A percentile compares a stretch with the other conserved stretches of the same genome.
These are phyloP conservation scores for Plagodis pulveraria DNA, from an alignment of 2,888 invertebrate species.

Conservation along the genomic window DNA sequence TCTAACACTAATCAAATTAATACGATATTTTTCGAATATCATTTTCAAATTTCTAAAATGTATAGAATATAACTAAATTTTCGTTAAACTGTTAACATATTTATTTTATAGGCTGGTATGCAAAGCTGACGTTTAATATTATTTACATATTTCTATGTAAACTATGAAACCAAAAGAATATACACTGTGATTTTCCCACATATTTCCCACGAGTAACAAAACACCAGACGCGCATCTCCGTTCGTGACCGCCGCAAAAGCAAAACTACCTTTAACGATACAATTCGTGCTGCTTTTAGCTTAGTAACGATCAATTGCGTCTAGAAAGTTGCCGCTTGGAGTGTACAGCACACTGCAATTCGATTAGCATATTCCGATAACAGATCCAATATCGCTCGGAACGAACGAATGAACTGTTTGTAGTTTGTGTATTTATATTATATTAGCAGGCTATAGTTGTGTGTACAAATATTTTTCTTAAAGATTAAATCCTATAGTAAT, in stretches of 20 bases:
- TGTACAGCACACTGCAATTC: slow-evolving; percentile 55
- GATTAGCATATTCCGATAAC: slow-evolving; percentile 67
- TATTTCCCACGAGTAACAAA: no score
- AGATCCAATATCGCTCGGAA: slow-evolving; percentile 55
- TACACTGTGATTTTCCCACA: no score
- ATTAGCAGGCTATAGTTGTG: not conserved
- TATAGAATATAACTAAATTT: no score
- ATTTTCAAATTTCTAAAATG: no score
- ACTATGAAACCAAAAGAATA: no score
- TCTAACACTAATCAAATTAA: no score
- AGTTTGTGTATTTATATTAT: not conserved
- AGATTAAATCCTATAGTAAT: no score
- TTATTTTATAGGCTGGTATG: no score
- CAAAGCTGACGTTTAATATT: no score
- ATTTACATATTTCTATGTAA: no score
- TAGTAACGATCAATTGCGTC: slow-evolving; percentile 54
- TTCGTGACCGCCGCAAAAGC: slow-evolving; percentile 16
- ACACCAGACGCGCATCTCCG: slow-evolving; percentile 2
- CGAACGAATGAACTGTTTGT: slow-evolving; percentile 40
- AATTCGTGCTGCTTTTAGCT: slow-evolving; percentile 43
- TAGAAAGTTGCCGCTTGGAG: slow-evolving; percentile 56
- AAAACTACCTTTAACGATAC: slow-evolving; percentile 15
- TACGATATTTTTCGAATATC: not conserved
- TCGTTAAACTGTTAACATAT: no score
- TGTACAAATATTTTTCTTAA: no score